Conservation (phyloP, 2,113 vertebrate genomes). For the Epinephelus lanceolatus region DNA sequence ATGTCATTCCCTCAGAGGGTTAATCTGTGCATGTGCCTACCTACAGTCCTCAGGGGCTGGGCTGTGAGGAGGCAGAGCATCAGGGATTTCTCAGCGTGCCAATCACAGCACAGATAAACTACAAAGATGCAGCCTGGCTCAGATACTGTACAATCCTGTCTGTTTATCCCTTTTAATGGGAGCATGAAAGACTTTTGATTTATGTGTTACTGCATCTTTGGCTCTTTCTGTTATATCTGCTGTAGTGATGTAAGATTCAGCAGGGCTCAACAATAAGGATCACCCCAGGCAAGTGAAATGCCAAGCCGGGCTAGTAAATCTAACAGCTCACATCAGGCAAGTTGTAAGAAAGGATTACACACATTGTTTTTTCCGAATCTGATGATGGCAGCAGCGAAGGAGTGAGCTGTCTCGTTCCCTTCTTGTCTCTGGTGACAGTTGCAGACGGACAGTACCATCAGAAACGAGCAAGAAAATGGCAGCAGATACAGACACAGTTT, state of each 20-base stretch:
- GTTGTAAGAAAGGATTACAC: too few species aligned
- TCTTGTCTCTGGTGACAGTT: too few species aligned
- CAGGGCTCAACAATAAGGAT: too few species aligned
- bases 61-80: neutral
- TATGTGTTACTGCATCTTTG: neutral
- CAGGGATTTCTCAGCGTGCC: slow-evolving; percentile 17
- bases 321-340: too few species aligned
- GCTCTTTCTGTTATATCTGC: neutral
- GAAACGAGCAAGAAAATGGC: too few species aligned
- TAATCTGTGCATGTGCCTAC: slow-evolving; percentile 1
- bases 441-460: too few species aligned
- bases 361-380: too few species aligned
- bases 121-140: neutral
- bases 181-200: neutral
- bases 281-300: too few species aligned
- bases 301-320: too few species aligned
- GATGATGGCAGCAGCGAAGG: too few species aligned
- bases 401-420: too few species aligned
- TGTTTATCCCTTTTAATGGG: neutral
- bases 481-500: too few species aligned
- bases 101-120: slow-evolving; percentile 16
- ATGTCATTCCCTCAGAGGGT: neutral
- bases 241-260: neutral
- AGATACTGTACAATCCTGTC: neutral
- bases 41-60: neutral